A percentile compares a stretch with the other conserved stretches of the same genome.
phyloP scores from a whole-genome alignment of 2,113 vertebrate species.

The Cynoglossus semilaevis region DNA sequence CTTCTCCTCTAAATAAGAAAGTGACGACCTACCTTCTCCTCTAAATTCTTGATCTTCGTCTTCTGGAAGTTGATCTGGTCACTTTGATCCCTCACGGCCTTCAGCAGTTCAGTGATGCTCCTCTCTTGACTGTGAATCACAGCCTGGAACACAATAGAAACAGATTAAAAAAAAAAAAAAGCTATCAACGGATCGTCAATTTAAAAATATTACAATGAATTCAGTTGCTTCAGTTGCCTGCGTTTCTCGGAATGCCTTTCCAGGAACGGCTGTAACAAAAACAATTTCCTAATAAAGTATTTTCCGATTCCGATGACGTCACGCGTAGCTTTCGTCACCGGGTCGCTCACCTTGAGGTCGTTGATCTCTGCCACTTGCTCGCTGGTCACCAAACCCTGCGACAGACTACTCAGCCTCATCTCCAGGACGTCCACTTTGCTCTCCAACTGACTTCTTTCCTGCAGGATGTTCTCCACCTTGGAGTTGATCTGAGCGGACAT shows the following conservation, averaged over 20 bases:
- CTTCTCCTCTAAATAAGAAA: too few relatives aligned
- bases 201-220: too few relatives aligned
- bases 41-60: constrained; percentile 70
- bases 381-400: constrained; percentile 62
- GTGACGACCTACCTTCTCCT: constrained; percentile 65
- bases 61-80: constrained; percentile 71
- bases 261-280: too few relatives aligned
- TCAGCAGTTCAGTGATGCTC: constrained; percentile 70
- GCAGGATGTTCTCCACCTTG: constrained; percentile 85
- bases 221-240: too few relatives aligned
- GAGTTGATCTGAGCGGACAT: constrained; percentile 83
- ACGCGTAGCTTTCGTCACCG: background rate
- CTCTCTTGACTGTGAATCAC: constrained; percentile 69
- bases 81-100: constrained; percentile 68
- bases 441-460: constrained; percentile 84
- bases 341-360: constrained; percentile 83
- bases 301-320: too few relatives aligned
- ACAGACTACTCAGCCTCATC: constrained; percentile 81
- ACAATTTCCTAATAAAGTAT: too few relatives aligned
- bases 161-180: background rate
- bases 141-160: constrained; percentile 46
- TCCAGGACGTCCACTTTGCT: constrained; percentile 84
- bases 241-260: too few relatives aligned
- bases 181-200: too few relatives aligned
- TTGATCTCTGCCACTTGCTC: constrained; percentile 81